Evolutionary conservation across 2,113 vertebrate species (phyloP), one percentile per base, ranked within the genome.

Genomic region (Corythoichthys haematopterus): DNA sequence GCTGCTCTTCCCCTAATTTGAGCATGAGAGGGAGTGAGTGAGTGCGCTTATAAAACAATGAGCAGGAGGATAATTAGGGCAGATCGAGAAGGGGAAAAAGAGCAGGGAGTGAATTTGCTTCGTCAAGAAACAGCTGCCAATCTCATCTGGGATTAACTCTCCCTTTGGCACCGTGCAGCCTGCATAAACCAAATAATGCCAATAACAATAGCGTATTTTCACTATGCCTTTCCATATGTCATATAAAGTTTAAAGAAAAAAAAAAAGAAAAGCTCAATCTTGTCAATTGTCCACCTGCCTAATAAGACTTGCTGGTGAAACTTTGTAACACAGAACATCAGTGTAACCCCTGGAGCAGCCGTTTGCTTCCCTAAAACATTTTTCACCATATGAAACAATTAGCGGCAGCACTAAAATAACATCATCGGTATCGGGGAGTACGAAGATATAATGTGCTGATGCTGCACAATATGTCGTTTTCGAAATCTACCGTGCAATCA

Each of bases 51-150:
- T 81, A 89, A 86, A 84, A 85, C 80, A 84, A 89, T 82, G 84
- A 88, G 87, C 87, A 84, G 83, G 74, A 83, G 81, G 85, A 86
- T 89, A 90, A 91, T 90, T 89, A 91, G 83, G 86, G 79, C 85
- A 85, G 85, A 80, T 77, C 82, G 82, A 89, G 86, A 81, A 88
- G 78, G 43, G 8, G 47, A 51, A 52, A 65, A 78, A 74, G 70
- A 87, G 80, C 78, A 74, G 81, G 81, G 79, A 86, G 81, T 80
- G 85, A 91, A 90, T 90, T 86, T 89, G 85, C 88, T 90, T 87
- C 87, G 90, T 90, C 89, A 89, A 90, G 84, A 89, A 87, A 89
- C 88, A 91, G 90, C 91, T 91, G 91, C 88, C 89, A 89, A 90
- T 91, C 87, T 91, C 87, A 90, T 90, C 87, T 85, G 89, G 87